phyloP scores from a whole-genome alignment of 2,888 invertebrate species.

The Lepetodrilus schrolli region DNA sequence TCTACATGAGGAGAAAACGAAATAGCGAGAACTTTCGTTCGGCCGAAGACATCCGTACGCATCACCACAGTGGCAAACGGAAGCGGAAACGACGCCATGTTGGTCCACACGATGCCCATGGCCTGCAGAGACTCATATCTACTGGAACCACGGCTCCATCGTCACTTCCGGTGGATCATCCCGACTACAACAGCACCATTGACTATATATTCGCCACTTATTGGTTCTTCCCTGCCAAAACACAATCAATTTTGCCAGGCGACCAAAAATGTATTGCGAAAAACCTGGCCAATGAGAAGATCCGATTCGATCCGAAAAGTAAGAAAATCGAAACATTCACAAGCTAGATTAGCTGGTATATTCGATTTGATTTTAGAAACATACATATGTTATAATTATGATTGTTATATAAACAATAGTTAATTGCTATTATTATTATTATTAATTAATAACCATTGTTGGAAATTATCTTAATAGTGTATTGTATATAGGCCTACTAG shows the following conservation, averaged over 20 bases:
- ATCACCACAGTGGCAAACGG: neutral
- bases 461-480: too few species aligned
- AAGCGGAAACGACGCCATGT: conserved; percentile 69
- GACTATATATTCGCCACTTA: conserved; percentile 85
- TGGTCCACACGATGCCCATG: conserved; percentile 76
- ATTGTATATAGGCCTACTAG: too few species aligned
- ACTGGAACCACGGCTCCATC: conserved; percentile 77
- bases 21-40: neutral
- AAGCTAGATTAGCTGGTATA: too few species aligned
- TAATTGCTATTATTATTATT: neutral
- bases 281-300: conserved; percentile 75
- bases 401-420: neutral
- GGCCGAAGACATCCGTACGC: neutral
- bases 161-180: conserved; percentile 75
- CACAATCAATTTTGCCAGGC: conserved; percentile 77
- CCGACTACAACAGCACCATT: conserved; percentile 74
- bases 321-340: too few species aligned
- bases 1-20: neutral
- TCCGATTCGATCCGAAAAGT: conserved; percentile 73
- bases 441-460: too few species aligned
- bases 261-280: conserved; percentile 82
- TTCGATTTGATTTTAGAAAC: too few species aligned
- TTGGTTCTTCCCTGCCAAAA: conserved; percentile 82
- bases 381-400: conserved; percentile 21
- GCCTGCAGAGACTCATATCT: conserved; percentile 75